Evolutionary conservation across 2,797 vertebrate species (phyloP).

Genomic region (Oceanodroma leucorhoa): DNA sequence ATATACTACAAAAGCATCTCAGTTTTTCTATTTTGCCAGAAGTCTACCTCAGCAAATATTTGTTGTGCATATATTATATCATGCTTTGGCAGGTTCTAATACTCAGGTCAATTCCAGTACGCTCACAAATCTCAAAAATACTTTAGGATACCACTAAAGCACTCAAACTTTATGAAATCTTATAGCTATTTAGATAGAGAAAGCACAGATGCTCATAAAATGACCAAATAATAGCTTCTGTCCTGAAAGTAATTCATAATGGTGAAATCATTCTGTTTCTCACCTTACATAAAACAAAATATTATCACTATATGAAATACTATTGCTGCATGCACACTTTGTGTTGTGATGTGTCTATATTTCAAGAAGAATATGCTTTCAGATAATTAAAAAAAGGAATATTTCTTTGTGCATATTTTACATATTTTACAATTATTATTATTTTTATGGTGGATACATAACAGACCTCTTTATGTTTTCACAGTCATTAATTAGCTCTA

Average conservation of each 20-base stretch:
- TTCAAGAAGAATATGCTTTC: neutral
- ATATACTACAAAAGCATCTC: neutral
- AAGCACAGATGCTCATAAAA: neutral
- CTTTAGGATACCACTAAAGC: neutral
- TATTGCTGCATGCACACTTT: neutral
- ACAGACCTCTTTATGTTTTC: neutral
- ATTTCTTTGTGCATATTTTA: neutral
- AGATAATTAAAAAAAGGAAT: neutral
- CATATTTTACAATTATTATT: neutral
- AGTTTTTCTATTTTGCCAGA: neutral
- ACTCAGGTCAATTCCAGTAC: neutral
- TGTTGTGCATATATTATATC: neutral
- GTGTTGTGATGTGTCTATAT: neutral
- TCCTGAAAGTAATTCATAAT: neutral
- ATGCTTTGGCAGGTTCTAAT: neutral
- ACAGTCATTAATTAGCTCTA: neutral
- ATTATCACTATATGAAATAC: neutral
- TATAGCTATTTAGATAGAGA: neutral
- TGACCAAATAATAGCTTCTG: neutral
- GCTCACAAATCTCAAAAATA: neutral
- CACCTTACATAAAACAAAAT: neutral
- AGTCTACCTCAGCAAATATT: neutral
- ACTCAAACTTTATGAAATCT: neutral
- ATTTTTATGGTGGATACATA: neutral
- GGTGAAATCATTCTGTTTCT: neutral